Base-by-base conservation (phyloP, 2,888 invertebrate species). In the Ophion costatus region DNA sequence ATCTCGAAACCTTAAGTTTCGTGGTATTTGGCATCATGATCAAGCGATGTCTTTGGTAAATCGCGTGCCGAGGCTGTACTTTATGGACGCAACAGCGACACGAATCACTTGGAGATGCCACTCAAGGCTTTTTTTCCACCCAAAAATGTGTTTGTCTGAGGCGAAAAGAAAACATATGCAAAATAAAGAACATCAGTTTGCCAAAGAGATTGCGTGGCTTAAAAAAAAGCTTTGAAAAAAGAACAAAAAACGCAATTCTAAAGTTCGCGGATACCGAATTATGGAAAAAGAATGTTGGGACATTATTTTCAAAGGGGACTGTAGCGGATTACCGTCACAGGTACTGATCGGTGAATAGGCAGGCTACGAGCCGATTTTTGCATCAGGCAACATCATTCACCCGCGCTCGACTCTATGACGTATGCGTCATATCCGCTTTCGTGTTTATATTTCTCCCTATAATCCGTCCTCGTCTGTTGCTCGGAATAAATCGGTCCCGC, bases 291-390 rank as follows among this genome's bases (percentile, higher is more conserved):
- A 38, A 73, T 0, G 11, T 24, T 67, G 59, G 76, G 82, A 79
- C 45, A 69, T 71, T 61, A 83, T 83, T 82, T 73, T 59, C 24
- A 66, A 51, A 75, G 69, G 69, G 42, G 29, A 61, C 63, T 20
- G 17, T 14, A 42, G 14, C 17, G 61, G 59, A 61, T 63, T 45
- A 67, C 38, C 59, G 66, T 66, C 63, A 71, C 6, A 24, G 70
- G 61, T 22, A 76, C 69, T 29, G 24, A 24, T 56, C 56, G 33
- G 29, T 29, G 42, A 29, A 64, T 67, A 20, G 51, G 38, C 38
- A 70, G 45, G 33, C 22, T 66, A 42, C 33, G 74, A 24, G 33
- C 42, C 69, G 69, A 80, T 80, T 71, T 71, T 61, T 45, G 24
- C 29, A 57, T 74, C 51, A 56, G 56, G 29, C 56, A 56, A 70